Evolutionary conservation across 2,888 invertebrate genomes (phyloP), one percentile per base, ranked within the genome.

Genomic region (Coremacera marginata): DNA sequence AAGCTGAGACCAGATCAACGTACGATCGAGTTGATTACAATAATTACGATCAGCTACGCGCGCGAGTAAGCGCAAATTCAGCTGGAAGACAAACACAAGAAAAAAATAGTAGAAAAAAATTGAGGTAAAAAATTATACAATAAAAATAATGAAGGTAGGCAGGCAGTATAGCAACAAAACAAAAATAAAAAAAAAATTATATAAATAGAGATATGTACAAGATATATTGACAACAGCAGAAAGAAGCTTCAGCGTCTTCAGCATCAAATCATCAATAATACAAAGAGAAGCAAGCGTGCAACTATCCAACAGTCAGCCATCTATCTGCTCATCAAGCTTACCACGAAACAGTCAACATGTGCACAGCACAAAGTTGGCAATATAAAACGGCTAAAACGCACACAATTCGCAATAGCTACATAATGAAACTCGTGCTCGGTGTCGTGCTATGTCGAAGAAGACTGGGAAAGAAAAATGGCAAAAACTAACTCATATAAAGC

Each of bases 1-100:
- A 70, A 31, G 34, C 55, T 25, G 31, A 57, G 31, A 57, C 51
- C 65, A 67, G 68, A 75, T 73, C 73, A 77, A 77, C 75, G 71
- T 51, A 77, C 79, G 78, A 81, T 76, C 81, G 86, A 84, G 82
- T 86, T 86, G 86, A 86, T 86, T 87, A 86, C 86, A 87, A 86
- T 87, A 86, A 87, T 86, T 87, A 87, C 84, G 84, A 86, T 87
- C 86, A 81, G 86, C 86, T 86, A 87, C 85, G 86, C 86, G 87
- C 84, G 84, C 80, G 55, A 79, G 70, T 77, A 65, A 77, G 77
- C 77, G 79, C 60, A 77, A 67, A 67, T 67, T 74, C 71, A 27
- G 55, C 55, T 19, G n/a, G 49, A 55, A 70, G n/a, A 57, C 52
- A 74, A 27, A 63, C 55, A 55, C 22, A 55, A 22, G 37, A 14